Evolutionary conservation across 2,113 vertebrate species (phyloP).

Genomic region (Castor canadensis): DNA sequence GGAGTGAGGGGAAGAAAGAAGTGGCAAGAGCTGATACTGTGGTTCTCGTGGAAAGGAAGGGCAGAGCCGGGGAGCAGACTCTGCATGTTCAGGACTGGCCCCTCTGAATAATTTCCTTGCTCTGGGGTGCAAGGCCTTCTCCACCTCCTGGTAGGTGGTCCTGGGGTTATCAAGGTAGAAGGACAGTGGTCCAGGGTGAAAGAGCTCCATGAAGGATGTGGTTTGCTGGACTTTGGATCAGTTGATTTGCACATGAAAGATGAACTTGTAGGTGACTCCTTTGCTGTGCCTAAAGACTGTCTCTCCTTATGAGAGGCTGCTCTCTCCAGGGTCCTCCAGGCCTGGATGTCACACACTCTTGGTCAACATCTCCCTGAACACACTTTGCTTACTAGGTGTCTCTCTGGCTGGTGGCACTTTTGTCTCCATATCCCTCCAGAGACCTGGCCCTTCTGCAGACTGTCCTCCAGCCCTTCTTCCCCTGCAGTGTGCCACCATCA

Average conservation of each 20-base stretch:
- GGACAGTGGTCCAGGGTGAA: no score
- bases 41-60: no score
- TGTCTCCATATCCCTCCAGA: no score
- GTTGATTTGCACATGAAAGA: no score
- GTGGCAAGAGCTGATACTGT: not conserved
- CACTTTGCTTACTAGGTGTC: not conserved
- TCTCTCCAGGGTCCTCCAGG: not conserved
- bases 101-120: not conserved
- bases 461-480: not conserved
- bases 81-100: not conserved
- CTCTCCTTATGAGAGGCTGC: not conserved
- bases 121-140: not conserved
- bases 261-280: no score
- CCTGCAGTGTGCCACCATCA: not conserved
- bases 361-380: not conserved
- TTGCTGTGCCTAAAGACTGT: not conserved
- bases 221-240: not conserved
- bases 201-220: not conserved
- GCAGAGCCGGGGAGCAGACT: accelerated
- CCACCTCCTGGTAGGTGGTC: not conserved
- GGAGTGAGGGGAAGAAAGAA: not conserved
- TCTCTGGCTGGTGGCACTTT: not conserved
- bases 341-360: no score
- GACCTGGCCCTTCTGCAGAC: not conserved
- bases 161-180: not conserved